Conservation (phyloP, 37 sponge, comb jelly and placozoan genomes). For the Hexactinellida sp. region DNA sequence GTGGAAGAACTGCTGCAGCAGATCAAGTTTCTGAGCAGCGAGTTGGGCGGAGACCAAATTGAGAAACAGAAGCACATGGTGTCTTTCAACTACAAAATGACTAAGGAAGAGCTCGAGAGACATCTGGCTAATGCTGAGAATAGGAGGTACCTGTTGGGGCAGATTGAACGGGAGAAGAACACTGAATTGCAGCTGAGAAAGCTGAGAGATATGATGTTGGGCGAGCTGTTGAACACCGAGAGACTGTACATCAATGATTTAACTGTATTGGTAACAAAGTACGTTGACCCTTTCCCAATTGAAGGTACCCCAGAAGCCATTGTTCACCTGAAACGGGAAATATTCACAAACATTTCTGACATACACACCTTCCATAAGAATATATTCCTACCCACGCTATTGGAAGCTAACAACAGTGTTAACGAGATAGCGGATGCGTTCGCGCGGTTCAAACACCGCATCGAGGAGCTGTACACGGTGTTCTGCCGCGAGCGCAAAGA, state of each 20-base stretch:
- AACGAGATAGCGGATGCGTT: slow-evolving; percentile 3
- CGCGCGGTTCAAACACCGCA: not conserved
- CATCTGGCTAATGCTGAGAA: slow-evolving; percentile 1
- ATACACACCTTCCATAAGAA: not conserved
- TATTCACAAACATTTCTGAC: not conserved
- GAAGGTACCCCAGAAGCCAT: not conserved
- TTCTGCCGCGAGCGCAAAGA: not conserved
- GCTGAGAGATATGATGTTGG: not conserved
- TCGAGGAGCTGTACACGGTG: slow-evolving; percentile 7
- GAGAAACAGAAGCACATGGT: slow-evolving; percentile 10
- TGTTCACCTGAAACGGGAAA: not conserved
- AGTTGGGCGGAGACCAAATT: not conserved
- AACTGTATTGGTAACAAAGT: not conserved
- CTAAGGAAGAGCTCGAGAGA: not conserved
- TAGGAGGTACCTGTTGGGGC: not conserved
- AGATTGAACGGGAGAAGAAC: slow-evolving; percentile 4
- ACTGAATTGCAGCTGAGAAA: not conserved
- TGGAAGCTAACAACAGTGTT: not conserved
- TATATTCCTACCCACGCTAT: not conserved
- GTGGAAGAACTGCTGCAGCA: not conserved
- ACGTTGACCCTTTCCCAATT: not conserved
- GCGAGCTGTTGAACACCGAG: not conserved
- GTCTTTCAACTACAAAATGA: slow-evolving; percentile 15
- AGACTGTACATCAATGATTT: not conserved
- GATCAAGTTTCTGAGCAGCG: not conserved